phyloP scores from a whole-genome alignment of 53 echinoderm and acorn worm genomes.

The Crossaster papposus region DNA sequence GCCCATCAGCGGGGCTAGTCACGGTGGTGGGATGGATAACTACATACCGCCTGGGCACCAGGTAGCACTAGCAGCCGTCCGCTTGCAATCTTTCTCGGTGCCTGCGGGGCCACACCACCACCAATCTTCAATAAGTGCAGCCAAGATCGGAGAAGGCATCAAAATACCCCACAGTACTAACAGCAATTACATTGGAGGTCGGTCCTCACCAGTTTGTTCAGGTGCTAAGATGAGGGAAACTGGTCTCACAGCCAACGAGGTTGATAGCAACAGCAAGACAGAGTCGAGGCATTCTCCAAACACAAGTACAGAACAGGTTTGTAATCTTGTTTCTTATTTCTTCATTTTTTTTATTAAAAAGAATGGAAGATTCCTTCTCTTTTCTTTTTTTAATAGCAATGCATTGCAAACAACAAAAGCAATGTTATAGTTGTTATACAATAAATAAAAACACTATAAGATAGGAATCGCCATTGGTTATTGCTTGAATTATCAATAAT shows the following conservation, averaged over 20 bases:
- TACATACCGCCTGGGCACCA: slow-evolving; percentile 22
- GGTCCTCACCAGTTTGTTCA: slow-evolving; percentile 17
- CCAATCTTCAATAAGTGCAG: neutral
- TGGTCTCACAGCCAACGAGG: slow-evolving; percentile 1
- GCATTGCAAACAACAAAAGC: too few relatives aligned
- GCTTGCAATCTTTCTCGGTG: slow-evolving; percentile 45
- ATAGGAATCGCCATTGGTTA: too few relatives aligned
- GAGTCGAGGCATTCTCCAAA: slow-evolving; percentile 34
- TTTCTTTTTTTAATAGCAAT: too few relatives aligned
- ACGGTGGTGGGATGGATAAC: slow-evolving; percentile 29
- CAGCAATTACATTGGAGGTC: slow-evolving; percentile 27
- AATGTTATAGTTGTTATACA: too few relatives aligned
- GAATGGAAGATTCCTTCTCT: too few relatives aligned
- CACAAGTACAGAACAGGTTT: slow-evolving; percentile 57
- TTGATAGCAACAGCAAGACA: slow-evolving; percentile 33
- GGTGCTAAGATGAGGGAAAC: slow-evolving; percentile 6
- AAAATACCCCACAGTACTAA: slow-evolving; percentile 3
- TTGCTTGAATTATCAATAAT: too few relatives aligned
- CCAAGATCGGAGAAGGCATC: neutral
- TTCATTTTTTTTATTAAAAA: too few relatives aligned
- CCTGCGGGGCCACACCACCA: neutral
- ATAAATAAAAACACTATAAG: too few relatives aligned
- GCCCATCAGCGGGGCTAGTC: neutral
- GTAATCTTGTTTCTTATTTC: neutral
- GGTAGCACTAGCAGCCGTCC: slow-evolving; percentile 42